Percentiles rank a stretch among this genome's conserved stretches.
Evolutionary conservation across 2,113 vertebrate genomes (phyloP).

Genomic region (Panurus biarmicus): DNA sequence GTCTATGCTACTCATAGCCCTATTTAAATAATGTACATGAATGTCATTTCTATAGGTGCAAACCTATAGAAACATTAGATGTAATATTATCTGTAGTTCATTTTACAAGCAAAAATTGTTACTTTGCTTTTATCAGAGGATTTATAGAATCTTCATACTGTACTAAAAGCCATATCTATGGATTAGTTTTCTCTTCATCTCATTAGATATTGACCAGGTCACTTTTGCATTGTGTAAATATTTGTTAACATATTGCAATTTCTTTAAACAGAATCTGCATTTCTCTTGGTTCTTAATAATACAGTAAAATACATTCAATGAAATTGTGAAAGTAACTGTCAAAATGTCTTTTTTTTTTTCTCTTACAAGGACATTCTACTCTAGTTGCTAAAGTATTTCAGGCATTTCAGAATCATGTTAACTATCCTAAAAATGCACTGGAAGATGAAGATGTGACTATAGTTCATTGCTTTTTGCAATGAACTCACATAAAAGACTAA

Average conservation of each 20-base stretch:
- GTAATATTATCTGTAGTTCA: neutral
- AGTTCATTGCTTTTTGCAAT: slow-evolving; percentile 34
- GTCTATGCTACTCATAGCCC: neutral
- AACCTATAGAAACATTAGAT: neutral
- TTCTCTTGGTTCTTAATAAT: neutral
- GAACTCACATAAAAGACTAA: slow-evolving; percentile 34
- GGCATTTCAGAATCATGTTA: slow-evolving; percentile 74
- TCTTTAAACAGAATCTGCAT: neutral
- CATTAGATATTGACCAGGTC: neutral
- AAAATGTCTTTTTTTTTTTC: neutral
- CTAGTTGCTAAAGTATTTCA: slow-evolving; percentile 76
- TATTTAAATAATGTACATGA: neutral
- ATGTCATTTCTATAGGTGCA: neutral
- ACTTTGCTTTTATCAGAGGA: neutral
- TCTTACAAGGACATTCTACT: neutral
- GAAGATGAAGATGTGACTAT: slow-evolving; percentile 59
- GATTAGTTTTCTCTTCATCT: neutral
- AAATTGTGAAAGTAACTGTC: slow-evolving; percentile 1
- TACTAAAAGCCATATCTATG: neutral
- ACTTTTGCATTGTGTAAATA: neutral
- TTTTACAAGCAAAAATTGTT: neutral
- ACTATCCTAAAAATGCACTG: slow-evolving; percentile 74
- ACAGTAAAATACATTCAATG: neutral
- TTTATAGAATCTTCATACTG: neutral
- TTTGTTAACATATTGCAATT: neutral